Evolutionary conservation across 2,888 invertebrate genomes (phyloP).

Genomic region (Dichetophora obliterata): DNA sequence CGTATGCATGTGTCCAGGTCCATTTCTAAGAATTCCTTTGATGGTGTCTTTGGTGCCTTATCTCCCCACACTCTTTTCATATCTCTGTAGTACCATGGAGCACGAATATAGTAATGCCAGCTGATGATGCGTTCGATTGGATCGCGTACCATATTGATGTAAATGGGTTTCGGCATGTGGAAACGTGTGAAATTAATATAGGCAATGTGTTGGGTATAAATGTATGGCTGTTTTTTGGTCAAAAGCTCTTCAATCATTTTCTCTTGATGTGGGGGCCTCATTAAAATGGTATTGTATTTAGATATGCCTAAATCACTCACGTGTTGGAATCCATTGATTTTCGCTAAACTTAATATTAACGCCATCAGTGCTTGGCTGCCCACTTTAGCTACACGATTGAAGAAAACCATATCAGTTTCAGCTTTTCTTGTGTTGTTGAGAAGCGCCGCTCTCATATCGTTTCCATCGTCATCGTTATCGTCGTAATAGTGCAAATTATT

Average conservation of each 20-base stretch:
- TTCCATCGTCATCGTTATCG: conserved; percentile 37
- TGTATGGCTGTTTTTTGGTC: conserved; percentile 80
- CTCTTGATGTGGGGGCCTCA: conserved; percentile 82
- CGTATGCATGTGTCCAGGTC: conserved; percentile 89
- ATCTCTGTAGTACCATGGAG: conserved; percentile 76
- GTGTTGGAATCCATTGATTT: conserved; percentile 60
- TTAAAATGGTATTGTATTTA: conserved; percentile 84
- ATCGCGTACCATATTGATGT: conserved; percentile 89
- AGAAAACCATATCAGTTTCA: conserved; percentile 80
- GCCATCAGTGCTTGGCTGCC: conserved; percentile 93
- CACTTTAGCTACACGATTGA: conserved; percentile 91
- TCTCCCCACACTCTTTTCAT: conserved; percentile 74
- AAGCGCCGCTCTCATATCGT: conserved; percentile 51
- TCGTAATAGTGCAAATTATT: conserved; percentile 41
- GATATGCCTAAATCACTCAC: conserved; percentile 84
- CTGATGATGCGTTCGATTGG: conserved; percentile 91
- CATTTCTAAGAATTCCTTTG: conserved; percentile 81
- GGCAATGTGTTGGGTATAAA: conserved; percentile 88
- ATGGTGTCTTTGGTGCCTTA: conserved; percentile 55
- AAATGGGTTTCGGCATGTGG: conserved; percentile 83
- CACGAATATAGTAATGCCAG: conserved; percentile 91
- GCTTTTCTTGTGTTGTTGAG: conserved; percentile 65
- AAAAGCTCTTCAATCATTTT: conserved; percentile 77
- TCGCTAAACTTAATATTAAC: conserved; percentile 76
- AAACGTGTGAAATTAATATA: conserved; percentile 88